These are phyloP conservation scores for Cyanistes caeruleus DNA, from an alignment of 2,113 vertebrate genomes.

Conservation along the genomic window DNA sequence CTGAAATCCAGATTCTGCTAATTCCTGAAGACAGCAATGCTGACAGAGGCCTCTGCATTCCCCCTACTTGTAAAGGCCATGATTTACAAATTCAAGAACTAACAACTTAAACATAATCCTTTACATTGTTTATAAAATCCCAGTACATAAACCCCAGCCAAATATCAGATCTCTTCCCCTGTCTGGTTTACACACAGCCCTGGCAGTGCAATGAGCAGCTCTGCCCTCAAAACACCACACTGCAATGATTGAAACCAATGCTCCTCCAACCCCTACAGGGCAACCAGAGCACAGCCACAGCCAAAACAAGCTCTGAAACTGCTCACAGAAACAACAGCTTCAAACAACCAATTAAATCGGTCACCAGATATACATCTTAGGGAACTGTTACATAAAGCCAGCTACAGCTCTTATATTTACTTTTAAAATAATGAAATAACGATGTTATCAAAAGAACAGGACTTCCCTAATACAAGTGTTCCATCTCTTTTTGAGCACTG, in stretches of 20 bases:
- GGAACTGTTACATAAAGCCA: neutral
- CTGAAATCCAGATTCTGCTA: neutral
- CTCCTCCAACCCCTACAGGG: neutral
- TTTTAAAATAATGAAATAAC: neutral
- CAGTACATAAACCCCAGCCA: neutral
- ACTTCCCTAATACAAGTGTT: neutral
- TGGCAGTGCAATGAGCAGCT: neutral
- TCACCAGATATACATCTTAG: neutral
- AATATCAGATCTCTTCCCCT: neutral
- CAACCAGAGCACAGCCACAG: accelerated
- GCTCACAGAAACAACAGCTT: neutral
- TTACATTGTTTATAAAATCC: neutral
- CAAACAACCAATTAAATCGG: neutral
- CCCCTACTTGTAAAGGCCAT: accelerated
- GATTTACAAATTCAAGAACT: neutral
- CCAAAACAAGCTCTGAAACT: neutral
- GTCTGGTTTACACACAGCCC: neutral
- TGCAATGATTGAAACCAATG: neutral
- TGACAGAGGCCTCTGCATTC: neutral
- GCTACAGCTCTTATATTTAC: neutral
- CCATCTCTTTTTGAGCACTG: neutral
- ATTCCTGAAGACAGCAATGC: neutral
- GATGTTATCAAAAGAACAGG: neutral
- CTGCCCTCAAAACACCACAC: neutral
- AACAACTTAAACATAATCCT: neutral